These are phyloP conservation scores for Podarcis muralis DNA, from an alignment of 2,113 vertebrate species.

Conservation along the genomic window DNA sequence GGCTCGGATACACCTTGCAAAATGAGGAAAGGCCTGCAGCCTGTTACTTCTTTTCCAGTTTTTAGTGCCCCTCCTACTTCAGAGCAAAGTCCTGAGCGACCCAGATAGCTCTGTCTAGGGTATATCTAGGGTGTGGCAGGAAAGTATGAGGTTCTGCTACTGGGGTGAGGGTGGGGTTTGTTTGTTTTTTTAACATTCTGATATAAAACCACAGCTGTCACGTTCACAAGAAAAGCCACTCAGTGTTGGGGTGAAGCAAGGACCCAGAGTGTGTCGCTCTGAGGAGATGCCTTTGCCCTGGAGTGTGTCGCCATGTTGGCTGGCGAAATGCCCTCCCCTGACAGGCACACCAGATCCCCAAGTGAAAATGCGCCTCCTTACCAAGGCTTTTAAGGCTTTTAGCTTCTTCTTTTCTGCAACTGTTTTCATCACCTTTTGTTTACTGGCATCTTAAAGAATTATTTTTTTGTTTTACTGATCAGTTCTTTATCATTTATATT, in stretches of 20 bases:
- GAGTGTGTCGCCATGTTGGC: not conserved
- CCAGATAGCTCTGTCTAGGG: not conserved
- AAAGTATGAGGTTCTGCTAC: not conserved
- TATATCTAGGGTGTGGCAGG: not conserved
- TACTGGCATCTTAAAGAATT: not conserved
- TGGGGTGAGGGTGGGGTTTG: not conserved
- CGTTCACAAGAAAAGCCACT: too few species aligned
- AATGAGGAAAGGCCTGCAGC: not conserved
- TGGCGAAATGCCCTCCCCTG: too few species aligned
- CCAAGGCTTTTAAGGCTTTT: not conserved
- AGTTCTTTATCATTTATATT: not conserved
- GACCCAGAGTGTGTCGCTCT: not conserved
- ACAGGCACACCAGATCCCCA: not conserved
- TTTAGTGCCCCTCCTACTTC: not conserved
- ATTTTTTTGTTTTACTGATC: not conserved
- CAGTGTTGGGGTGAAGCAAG: too few species aligned
- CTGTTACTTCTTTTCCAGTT: too few species aligned
- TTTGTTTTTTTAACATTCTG: not conserved
- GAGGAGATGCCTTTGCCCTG: not conserved
- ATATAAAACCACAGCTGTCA: not conserved
- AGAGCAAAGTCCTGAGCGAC: accelerated
- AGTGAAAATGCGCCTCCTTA: not conserved
- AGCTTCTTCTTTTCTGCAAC: not conserved
- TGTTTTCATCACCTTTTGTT: not conserved
- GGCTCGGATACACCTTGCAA: not conserved